Conservation (phyloP, 2,797 vertebrate genomes). For the Thripadectes ignobilis region DNA sequence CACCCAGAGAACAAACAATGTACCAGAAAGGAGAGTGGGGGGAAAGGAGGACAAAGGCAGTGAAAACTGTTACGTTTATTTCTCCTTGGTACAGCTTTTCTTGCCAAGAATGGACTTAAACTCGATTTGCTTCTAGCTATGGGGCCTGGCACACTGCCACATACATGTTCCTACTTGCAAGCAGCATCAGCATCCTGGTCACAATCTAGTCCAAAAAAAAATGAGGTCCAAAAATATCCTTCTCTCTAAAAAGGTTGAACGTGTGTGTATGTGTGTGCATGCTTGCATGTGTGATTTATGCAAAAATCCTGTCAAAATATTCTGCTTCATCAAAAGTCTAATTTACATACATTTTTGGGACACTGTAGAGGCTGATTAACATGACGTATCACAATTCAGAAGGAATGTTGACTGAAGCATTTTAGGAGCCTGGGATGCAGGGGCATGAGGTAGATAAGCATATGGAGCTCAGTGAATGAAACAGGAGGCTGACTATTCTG, state of each 20-base stretch:
- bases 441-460: conserved; percentile 24
- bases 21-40: neutral
- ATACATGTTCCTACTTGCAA: neutral
- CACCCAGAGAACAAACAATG: neutral
- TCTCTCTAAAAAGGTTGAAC: neutral
- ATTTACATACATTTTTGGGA: conserved; percentile 71
- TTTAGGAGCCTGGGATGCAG: conserved; percentile 34
- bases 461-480: conserved; percentile 17
- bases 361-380: conserved; percentile 64
- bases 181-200: neutral
- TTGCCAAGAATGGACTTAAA: neutral
- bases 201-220: conserved; percentile 23
- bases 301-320: conserved; percentile 69
- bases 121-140: neutral
- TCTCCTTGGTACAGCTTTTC: neutral
- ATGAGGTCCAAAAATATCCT: conserved; percentile 47
- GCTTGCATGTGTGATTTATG: conserved; percentile 51
- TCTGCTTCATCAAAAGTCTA: conserved; percentile 67
- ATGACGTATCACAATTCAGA: conserved; percentile 51
- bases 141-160: neutral
- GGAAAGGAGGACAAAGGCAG: neutral
- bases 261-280: neutral
- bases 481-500: conserved; percentile 18
- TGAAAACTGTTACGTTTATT: neutral
- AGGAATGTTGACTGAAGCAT: conserved; percentile 51